Conservation (phyloP, 2,888 invertebrate genomes). For the Calliopum simillimum region DNA sequence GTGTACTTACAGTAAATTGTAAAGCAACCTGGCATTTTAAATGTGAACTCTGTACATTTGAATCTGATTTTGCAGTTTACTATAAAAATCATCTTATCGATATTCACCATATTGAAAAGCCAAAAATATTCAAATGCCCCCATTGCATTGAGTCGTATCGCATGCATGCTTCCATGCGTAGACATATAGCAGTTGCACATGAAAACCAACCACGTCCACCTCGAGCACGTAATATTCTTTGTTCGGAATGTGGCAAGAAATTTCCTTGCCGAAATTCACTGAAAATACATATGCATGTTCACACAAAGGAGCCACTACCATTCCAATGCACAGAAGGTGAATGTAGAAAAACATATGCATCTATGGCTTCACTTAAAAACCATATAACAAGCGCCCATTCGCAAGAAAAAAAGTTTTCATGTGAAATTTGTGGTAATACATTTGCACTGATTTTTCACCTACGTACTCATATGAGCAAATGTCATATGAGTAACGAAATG, state of each 20-base stretch:
- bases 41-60: conserved; percentile 32
- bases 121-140: conserved; percentile 37
- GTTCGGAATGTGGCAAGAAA: conserved; percentile 38
- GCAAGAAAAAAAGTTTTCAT: conserved; percentile 26
- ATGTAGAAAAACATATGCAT: conserved; percentile 31
- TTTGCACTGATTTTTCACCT: conserved; percentile 39
- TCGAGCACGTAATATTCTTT: conserved; percentile 26
- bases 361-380: conserved; percentile 23
- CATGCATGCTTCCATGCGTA: conserved; percentile 32
- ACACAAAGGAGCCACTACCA: conserved; percentile 25
- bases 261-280: conserved; percentile 25
- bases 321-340: conserved; percentile 19
- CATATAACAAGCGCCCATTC: conserved; percentile 31
- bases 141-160: conserved; percentile 37
- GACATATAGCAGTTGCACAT: conserved; percentile 33
- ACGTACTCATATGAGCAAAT: conserved; percentile 39
- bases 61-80: conserved; percentile 31
- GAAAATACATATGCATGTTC: conserved; percentile 24
- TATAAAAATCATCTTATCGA: conserved; percentile 35
- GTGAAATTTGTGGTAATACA: conserved; percentile 33
- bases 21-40: conserved; percentile 30
- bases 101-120: conserved; percentile 26
- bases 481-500: conserved; percentile 42
- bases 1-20: conserved; percentile 16
- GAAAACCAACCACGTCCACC: conserved; percentile 24